A percentile compares a stretch with the other conserved stretches of the same genome.
phyloP scores from a whole-genome alignment of 2,888 invertebrate species.

The Drosophila prolongata region DNA sequence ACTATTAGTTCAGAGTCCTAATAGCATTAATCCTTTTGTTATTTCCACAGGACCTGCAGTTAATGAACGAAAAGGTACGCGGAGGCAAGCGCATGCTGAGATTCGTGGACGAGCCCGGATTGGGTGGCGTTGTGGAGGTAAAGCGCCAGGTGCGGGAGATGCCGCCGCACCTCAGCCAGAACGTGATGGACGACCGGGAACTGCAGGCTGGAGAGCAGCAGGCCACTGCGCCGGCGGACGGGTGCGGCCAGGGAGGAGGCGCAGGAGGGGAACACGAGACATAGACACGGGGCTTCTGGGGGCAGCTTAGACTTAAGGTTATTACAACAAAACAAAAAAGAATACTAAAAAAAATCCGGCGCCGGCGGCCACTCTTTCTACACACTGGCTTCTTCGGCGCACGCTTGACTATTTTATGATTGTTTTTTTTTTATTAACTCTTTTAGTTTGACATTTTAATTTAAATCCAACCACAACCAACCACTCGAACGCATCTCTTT shows the following conservation, averaged over 20 bases:
- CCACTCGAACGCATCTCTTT: conserved; percentile 20
- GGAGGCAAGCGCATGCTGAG: conserved; percentile 81
- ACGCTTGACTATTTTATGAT: conserved; percentile 34
- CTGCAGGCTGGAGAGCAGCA: conserved; percentile 15
- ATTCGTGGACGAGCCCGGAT: conserved; percentile 72
- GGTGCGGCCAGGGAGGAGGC: not conserved
- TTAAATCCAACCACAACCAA: conserved; percentile 23
- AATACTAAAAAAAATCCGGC: not conserved
- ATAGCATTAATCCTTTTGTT: not conserved
- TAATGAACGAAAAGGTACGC: conserved; percentile 80
- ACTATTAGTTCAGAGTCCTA: not conserved
- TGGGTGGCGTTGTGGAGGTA: conserved; percentile 29
- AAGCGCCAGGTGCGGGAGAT: conserved; percentile 44
- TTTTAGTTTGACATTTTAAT: conserved; percentile 40
- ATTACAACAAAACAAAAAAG: conserved; percentile 6
- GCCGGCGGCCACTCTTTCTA: conserved; percentile 1
- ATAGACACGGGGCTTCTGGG: conserved; percentile 29
- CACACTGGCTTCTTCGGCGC: conserved; percentile 1
- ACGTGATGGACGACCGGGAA: conserved; percentile 73
- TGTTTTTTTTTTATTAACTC: conserved; percentile 39
- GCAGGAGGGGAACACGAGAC: conserved; percentile 23
- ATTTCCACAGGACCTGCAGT: conserved; percentile 73
- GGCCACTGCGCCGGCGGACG: not conserved
- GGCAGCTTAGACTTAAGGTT: conserved; percentile 39
- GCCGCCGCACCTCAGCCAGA: conserved; percentile 45